These are phyloP conservation scores for Mirounga angustirostris DNA, from an alignment of 2,113 vertebrate genomes.

Conservation along the genomic window DNA sequence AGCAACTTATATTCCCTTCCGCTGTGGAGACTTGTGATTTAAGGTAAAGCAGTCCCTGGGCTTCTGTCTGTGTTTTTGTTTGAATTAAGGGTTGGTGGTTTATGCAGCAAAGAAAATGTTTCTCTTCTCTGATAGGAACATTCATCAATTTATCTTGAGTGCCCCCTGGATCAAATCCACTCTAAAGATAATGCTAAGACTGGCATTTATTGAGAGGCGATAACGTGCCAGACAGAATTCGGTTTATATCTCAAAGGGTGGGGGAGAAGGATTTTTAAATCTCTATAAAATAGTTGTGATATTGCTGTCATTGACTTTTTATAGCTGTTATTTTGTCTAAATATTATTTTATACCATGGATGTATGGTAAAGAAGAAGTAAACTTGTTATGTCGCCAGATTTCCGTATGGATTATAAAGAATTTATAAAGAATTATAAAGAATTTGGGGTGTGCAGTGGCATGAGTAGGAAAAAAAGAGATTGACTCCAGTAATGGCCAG, in stretches of 20 bases:
- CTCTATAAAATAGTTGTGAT: not conserved
- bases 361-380: not conserved
- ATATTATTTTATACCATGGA: not conserved
- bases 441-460: not conserved
- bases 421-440: not conserved
- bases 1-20: not conserved
- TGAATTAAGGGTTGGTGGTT: not conserved
- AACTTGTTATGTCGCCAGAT: not conserved
- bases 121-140: not conserved
- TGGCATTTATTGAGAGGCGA: constrained; percentile 17
- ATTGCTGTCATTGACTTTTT: not conserved
- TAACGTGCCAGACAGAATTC: not conserved
- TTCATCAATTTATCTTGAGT: not conserved
- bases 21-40: not conserved
- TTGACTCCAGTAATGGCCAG: not conserved
- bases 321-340: not conserved
- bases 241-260: not conserved
- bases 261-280: not conserved
- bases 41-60: not conserved
- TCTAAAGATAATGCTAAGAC: not conserved
- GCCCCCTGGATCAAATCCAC: not conserved
- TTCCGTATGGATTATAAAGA: not conserved
- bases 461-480: not conserved
- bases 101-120: not conserved
- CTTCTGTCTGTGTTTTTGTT: not conserved